Conservation (phyloP, 2,113 vertebrate genomes). For the Apistogramma diplotaenia region DNA sequence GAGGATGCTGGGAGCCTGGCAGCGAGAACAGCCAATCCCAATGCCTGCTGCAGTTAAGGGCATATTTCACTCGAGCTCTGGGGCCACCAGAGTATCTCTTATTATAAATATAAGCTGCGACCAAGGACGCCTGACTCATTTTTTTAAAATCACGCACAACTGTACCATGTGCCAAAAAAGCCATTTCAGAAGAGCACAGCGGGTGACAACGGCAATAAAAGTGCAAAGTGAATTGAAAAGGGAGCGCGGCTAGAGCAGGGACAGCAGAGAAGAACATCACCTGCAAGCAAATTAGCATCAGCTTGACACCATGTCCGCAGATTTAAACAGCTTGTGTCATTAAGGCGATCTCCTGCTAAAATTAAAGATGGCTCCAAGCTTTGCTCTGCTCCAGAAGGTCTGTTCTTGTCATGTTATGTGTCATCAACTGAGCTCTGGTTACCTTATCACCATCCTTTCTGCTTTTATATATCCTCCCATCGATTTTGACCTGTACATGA, state of each 20-base stretch:
- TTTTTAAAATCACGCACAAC: slow-evolving; percentile 2
- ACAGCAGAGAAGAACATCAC: slow-evolving; percentile 58
- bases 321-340: slow-evolving; percentile 63
- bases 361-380: slow-evolving; percentile 62
- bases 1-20: slow-evolving; percentile 58
- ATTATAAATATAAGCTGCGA: slow-evolving; percentile 52
- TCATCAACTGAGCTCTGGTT: background rate
- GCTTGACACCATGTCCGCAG: slow-evolving; percentile 56
- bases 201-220: slow-evolving; percentile 55
- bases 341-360: slow-evolving; percentile 46
- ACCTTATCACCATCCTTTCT: background rate
- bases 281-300: slow-evolving; percentile 66
- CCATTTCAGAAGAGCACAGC: slow-evolving; percentile 46
- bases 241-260: slow-evolving; percentile 34
- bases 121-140: slow-evolving; percentile 58
- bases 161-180: slow-evolving; percentile 57
- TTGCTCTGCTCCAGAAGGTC: slow-evolving; percentile 27
- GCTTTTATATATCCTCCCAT: background rate
- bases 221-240: slow-evolving; percentile 26
- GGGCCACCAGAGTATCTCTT: slow-evolving; percentile 39
- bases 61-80: slow-evolving; percentile 55
- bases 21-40: slow-evolving; percentile 34
- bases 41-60: slow-evolving; percentile 43
- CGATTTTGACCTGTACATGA: background rate
- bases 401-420: slow-evolving; percentile 30